phyloP scores from a whole-genome alignment of 1,140 invertebrate genomes.

The Plutomurus gul region DNA sequence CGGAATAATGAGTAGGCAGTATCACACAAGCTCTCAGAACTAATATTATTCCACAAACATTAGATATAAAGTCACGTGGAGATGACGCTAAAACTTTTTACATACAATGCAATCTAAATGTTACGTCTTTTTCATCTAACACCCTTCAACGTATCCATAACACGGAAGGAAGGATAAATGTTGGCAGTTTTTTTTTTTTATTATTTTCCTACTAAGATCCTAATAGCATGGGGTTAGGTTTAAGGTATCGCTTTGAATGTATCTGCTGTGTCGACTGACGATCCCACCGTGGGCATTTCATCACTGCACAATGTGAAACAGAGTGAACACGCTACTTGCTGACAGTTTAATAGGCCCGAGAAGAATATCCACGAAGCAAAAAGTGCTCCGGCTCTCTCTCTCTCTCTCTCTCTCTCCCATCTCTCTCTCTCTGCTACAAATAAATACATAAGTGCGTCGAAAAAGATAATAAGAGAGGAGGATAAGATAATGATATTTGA shows the following conservation, averaged over 20 bases:
- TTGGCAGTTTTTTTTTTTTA: too few species aligned
- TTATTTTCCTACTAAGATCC: not conserved
- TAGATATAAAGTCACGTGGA: too few species aligned
- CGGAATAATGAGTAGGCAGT: too few species aligned
- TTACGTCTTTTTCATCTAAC: too few species aligned
- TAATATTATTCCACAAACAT: too few species aligned
- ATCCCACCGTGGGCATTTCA: not conserved
- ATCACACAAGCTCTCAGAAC: too few species aligned
- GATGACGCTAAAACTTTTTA: too few species aligned
- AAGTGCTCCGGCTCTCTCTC: not conserved
- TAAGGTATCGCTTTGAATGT: not conserved
- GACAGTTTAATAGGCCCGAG: constrained; percentile 12
- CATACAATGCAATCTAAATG: too few species aligned
- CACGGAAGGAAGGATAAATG: too few species aligned
- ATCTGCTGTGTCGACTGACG: not conserved
- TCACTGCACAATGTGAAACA: not conserved
- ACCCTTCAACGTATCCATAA: too few species aligned
- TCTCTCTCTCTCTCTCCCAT: too few species aligned
- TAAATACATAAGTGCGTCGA: constrained; percentile 34
- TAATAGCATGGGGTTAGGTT: too few species aligned
- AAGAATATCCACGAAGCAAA: not conserved
- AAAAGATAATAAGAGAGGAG: constrained; percentile 22
- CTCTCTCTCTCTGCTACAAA: not conserved
- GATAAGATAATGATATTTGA: constrained; percentile 32
- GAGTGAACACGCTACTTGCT: not conserved